Base-by-base conservation (phyloP, 2,888 invertebrate genomes). In the Autographa gamma region DNA sequence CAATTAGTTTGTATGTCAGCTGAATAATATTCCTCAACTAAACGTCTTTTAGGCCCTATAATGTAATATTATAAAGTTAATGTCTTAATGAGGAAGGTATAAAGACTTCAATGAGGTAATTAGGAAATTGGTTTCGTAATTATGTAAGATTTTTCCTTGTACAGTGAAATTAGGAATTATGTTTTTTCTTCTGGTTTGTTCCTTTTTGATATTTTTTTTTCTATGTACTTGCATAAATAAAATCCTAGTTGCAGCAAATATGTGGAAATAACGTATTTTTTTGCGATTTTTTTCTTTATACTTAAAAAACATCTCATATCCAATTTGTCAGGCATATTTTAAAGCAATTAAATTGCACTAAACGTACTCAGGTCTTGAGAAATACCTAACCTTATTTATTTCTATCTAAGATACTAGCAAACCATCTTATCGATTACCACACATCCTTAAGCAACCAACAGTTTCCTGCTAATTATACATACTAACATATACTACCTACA, bases 1-100 rank as follows among this genome's bases (percentile, higher is more conserved):
- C 82, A 82, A 83, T 82, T 81, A 77, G 71, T 71, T 67, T 77
- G 54, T 78, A 74, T 77, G 69, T 82, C 80, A 58, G 69, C 43
- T 48, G 32, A 81, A 84, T 76, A 81, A 72, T 68, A 81, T 76
- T 75, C 77, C 79, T 65, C 68, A 82, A 77, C 62, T 78, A 71
- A 76, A 71, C 60, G 62, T 73, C 71, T 70, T 82, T 56, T 66
- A 73, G 66, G 66, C 63, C 34, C 16, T 70, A 72, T 67, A 74
- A n/a, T 66, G 60, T 73, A 66, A 11, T 69, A 62, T 61, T 69
- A 80, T 84, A 75, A 82, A 77, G 74, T 63, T 48, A n/a, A 16
- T 5, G 11, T n/a, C 8, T 48, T 43, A 43, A 43, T 43, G 43
- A 43, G 43, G 48, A 7, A n/a, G 11, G 48, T 48, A n/a, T n/a